Base-by-base conservation (phyloP, 1,140 invertebrate species). In the Probaryconus sp. region DNA sequence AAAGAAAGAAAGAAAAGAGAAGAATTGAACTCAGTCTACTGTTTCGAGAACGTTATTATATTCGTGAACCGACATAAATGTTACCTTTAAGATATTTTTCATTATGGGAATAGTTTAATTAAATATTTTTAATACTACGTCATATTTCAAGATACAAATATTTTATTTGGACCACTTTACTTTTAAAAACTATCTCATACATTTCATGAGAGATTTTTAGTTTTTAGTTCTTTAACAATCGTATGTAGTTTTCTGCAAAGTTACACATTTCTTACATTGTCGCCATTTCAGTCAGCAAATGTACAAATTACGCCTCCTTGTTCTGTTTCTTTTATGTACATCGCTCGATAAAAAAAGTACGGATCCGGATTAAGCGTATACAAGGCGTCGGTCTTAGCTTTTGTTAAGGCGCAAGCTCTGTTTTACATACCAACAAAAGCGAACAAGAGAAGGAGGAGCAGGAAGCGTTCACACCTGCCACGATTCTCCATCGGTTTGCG, bases 391-490 rank as follows among this genome's bases (percentile, higher is more conserved):
- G 51, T 47, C 43, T 50, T 26, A 58, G 53, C 45, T 51, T 58
- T 51, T 58, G 53, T 68, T 28, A 45, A 24, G 17, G 26, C 42
- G 37, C 53, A 37, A 35, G 43, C 50, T 50, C 43, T 47, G 51
- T 14, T 50, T 58, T 68, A 37, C 64, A 68, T 68, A 50, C 43
- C 45, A 68, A 58, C 64, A 18, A 56, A 35, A 50, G 35, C 31
- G 42, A n/a, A 17, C 14, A 26, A 14, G 28, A 47, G 42, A 38
- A 21, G 18, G 21, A 21, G 3, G 10, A 5, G 48, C 50, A 48
- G 63, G 51, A 56, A 67, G 28, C 33, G 35, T 43, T 58, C 45
- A 58, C 53, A 45, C 55, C 47, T 37, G 37, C 11, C 20, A 53
- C 56, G 64, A 50, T 58, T 50, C 51, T 68, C 37, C 33, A 17